phyloP scores from a whole-genome alignment of 92 coral and sea anemone genomes.

The Actinernus sp. region DNA sequence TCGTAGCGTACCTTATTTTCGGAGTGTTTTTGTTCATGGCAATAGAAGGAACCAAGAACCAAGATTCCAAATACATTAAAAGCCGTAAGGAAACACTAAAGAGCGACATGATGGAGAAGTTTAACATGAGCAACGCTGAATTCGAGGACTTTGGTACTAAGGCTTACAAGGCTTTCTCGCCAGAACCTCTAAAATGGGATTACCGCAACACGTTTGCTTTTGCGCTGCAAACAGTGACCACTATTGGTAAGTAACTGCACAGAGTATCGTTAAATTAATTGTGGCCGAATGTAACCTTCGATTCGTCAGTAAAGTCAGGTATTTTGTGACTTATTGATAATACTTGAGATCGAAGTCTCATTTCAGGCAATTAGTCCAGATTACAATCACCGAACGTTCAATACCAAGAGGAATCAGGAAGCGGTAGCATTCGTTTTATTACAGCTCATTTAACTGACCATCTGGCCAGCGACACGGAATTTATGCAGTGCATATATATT shows the following conservation, averaged over 20 bases:
- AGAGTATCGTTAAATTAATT: too few relatives aligned
- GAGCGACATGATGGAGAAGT: not conserved
- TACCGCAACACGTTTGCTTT: not conserved
- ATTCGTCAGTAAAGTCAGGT: too few relatives aligned
- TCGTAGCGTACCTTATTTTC: not conserved
- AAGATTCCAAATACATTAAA: not conserved
- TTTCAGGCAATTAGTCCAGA: too few relatives aligned
- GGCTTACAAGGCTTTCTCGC: not conserved
- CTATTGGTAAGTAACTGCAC: conserved; percentile 1
- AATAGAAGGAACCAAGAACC: not conserved
- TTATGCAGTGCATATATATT: too few relatives aligned
- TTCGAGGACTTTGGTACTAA: not conserved
- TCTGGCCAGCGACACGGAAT: too few relatives aligned
- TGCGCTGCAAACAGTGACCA: conserved; percentile 1
- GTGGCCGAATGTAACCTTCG: too few relatives aligned
- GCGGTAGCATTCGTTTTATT: too few relatives aligned
- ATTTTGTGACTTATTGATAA: too few relatives aligned
- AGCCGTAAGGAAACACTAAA: not conserved
- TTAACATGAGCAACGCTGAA: not conserved
- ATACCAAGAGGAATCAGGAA: too few relatives aligned
- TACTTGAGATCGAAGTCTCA: too few relatives aligned
- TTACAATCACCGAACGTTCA: too few relatives aligned
- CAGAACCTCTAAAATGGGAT: not conserved
- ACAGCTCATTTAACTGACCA: too few relatives aligned
- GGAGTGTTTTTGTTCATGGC: not conserved